These are phyloP conservation scores for Cyprinus carpio DNA, from an alignment of 2,113 vertebrate species.

Conservation along the genomic window DNA sequence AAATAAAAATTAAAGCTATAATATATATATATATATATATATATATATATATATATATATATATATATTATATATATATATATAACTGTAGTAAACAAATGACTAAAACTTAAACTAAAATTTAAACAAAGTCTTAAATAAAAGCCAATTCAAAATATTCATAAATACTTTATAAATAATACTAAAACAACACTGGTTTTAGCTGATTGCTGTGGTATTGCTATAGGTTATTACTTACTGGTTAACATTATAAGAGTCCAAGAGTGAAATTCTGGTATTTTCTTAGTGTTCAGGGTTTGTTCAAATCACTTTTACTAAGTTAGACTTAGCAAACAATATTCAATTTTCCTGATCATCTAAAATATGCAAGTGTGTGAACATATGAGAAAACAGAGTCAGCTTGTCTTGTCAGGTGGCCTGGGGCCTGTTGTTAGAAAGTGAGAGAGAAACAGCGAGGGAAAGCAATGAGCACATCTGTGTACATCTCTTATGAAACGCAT, in stretches of 20 bases:
- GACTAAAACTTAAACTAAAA: background rate
- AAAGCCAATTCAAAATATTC: background rate
- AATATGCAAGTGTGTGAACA: background rate
- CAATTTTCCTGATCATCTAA: background rate
- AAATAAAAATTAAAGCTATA: background rate
- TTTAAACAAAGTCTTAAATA: background rate
- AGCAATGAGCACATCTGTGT: slow-evolving; percentile 19
- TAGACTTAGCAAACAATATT: background rate
- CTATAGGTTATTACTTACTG: too few relatives aligned
- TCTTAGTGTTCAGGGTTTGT: background rate
- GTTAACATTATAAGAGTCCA: too few relatives aligned
- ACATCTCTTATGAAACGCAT: slow-evolving; percentile 60
- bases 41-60: too few relatives aligned
- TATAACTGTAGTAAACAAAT: background rate
- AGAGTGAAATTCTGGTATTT: too few relatives aligned
- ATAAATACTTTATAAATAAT: background rate
- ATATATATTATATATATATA: too few relatives aligned
- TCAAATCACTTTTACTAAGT: background rate
- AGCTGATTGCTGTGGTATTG: background rate
- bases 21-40: background rate
- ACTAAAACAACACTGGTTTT: background rate
- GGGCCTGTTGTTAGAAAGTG: slow-evolving; percentile 3
- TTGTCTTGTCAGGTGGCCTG: background rate
- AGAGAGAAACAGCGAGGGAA: slow-evolving; percentile 12
- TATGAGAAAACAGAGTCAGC: background rate